These are phyloP conservation scores for Dolichoris vasculosae DNA, from an alignment of 1,140 invertebrate genomes.

Conservation along the genomic window DNA sequence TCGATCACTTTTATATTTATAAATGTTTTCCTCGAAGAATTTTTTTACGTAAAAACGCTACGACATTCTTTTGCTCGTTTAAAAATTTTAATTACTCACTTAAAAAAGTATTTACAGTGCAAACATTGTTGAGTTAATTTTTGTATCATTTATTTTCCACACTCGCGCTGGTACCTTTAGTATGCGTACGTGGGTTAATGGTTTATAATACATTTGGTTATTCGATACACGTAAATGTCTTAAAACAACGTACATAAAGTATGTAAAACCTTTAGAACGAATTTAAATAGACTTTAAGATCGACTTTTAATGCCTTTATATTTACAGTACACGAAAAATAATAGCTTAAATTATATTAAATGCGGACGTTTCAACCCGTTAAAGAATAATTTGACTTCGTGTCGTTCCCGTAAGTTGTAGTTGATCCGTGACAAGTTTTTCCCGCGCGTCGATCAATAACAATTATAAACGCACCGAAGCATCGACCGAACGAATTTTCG, in stretches of 20 bases:
- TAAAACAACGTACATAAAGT: constrained; percentile 4
- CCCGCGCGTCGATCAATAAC: constrained; percentile 15
- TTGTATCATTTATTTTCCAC: neutral
- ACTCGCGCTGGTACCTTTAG: neutral
- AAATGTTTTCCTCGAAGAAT: neutral
- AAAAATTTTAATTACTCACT: neutral
- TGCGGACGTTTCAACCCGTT: neutral
- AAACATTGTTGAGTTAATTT: neutral
- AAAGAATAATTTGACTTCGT: neutral
- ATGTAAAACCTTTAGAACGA: constrained; percentile 4
- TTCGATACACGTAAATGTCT: constrained; percentile 5
- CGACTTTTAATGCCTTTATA: neutral
- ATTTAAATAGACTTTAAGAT: constrained; percentile 19
- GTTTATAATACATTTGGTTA: constrained; percentile 15
- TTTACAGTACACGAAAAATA: neutral
- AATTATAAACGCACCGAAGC: neutral
- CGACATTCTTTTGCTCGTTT: neutral
- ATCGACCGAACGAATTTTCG: neutral
- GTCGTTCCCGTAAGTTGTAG: neutral
- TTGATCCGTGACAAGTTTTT: constrained; percentile 5
- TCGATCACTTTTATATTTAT: neutral
- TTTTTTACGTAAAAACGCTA: neutral
- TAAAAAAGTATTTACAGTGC: neutral
- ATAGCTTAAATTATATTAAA: neutral
- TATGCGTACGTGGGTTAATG: neutral